phyloP scores from a whole-genome alignment of 2,797 vertebrate species.

The Epinephelus awoara region DNA sequence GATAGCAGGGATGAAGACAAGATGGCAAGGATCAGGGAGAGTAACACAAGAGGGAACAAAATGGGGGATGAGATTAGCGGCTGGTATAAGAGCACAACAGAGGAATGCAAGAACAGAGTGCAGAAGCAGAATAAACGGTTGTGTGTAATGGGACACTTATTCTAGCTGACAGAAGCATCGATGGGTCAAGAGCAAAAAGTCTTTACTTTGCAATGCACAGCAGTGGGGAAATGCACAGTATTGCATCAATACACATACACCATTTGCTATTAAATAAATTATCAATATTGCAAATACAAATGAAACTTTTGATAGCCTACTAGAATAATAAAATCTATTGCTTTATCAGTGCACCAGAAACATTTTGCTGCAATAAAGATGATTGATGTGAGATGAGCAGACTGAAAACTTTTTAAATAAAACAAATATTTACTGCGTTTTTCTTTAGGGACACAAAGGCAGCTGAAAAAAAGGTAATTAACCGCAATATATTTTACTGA shows the following conservation, averaged over 20 bases:
- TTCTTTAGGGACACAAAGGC: too few species aligned
- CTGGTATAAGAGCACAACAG: conserved; percentile 12
- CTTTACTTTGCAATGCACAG: neutral
- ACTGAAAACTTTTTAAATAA: too few species aligned
- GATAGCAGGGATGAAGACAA: conserved; percentile 47
- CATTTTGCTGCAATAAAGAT: too few species aligned
- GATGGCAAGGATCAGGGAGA: conserved; percentile 38
- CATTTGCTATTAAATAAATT: neutral
- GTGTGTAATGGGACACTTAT: conserved; percentile 12
- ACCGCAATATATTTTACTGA: too few species aligned
- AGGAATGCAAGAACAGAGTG: conserved; percentile 37
- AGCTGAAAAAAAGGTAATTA: too few species aligned
- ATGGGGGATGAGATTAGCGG: conserved; percentile 37
- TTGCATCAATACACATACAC: too few species aligned
- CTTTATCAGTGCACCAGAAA: too few species aligned
- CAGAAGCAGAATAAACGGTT: conserved; percentile 8
- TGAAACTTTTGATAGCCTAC: too few species aligned
- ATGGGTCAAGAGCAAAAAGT: conserved; percentile 6
- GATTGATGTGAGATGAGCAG: too few species aligned
- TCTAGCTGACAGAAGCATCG: conserved; percentile 2
- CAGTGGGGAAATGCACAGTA: conserved; percentile 1
- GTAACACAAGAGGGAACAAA: conserved; percentile 35
- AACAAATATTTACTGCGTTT: too few species aligned
- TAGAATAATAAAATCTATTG: too few species aligned
- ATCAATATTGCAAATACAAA: too few species aligned